Evolutionary conservation across 2,113 vertebrate species (phyloP), one percentile per base, ranked within the genome.

Genomic region (Elephas maximus): DNA sequence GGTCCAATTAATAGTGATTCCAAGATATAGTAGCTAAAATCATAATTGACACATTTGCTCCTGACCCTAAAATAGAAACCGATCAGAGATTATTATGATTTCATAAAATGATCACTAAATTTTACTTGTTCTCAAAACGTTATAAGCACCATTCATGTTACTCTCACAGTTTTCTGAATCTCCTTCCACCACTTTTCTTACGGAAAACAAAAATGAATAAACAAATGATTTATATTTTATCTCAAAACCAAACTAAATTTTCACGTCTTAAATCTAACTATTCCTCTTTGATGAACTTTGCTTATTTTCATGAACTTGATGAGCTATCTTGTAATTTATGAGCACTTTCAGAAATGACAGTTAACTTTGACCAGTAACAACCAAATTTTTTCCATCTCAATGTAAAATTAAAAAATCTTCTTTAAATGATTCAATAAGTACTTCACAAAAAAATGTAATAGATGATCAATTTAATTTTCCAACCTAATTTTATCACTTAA

Each of bases 301-400:
- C 21, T 80, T 96, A 67, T 62, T 93, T 95, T 93, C 62, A 95
- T 86, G 37, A 91, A 92, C 12, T 88, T 69, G 41, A 65, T 60
- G 62, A 45, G 28, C 63, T 84, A 63, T 26, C 10, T 9, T 81
- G 15, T 30, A 84, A 51, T 53, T 33, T n/a, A 23, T 15, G 1
- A 69, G 6, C 4, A 74, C 23, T 92, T 91, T 24, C 90, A 88
- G 51, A 69, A 91, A 95, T 83, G 30, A 90, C 3, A 88, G 57
- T 12, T 88, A 63, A 71, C 15, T 86, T 6, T 82, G 53, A 93
- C 62, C 41, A 71, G 30, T 14, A 86, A 44, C 41, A 79, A 81
- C 44, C 87, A 94, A 82, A 8, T n/a, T 51, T 79, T 65, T 65
- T 23, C 45, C 26, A 86, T 71, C 17, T 73, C 51, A 30, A 11